Conservation (phyloP, 1,140 invertebrate genomes). For the Zaprionus davidi region DNA sequence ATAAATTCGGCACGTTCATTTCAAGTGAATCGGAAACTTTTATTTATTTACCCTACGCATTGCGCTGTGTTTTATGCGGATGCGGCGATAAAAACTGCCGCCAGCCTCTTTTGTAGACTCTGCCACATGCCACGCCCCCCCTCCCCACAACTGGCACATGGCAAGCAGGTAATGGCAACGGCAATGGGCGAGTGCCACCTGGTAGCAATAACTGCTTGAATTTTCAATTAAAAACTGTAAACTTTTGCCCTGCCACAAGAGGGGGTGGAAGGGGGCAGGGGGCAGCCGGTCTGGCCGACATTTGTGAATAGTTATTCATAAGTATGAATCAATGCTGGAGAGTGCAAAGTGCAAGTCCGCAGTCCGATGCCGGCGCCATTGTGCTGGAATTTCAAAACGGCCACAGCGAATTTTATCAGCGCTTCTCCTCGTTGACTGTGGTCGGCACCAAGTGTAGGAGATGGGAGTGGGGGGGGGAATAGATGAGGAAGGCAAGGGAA, state of each 20-base stretch:
- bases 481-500: not conserved
- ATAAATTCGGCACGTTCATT: slow-evolving; percentile 74
- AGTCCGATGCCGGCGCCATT: slow-evolving; percentile 18
- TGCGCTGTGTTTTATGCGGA: slow-evolving; percentile 24
- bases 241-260: slow-evolving; percentile 8
- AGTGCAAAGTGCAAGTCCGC: slow-evolving; percentile 64
- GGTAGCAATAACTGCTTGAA: slow-evolving; percentile 57
- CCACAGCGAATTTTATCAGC: slow-evolving; percentile 39
- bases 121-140: no score
- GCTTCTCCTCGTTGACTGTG: slow-evolving; percentile 24
- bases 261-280: not conserved
- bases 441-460: not conserved
- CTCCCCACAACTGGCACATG: not conserved
- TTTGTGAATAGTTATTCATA: slow-evolving; percentile 77
- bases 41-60: slow-evolving; percentile 50
- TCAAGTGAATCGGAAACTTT: slow-evolving; percentile 70
- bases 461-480: not conserved
- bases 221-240: slow-evolving; percentile 71
- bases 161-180: not conserved
- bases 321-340: slow-evolving; percentile 70
- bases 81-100: slow-evolving; percentile 14
- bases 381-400: slow-evolving; percentile 35
- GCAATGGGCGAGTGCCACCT: not conserved
- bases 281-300: slow-evolving; percentile 10
- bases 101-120: not conserved